Conservation (phyloP, 2,113 vertebrate genomes). For the Albula glossodonta region DNA sequence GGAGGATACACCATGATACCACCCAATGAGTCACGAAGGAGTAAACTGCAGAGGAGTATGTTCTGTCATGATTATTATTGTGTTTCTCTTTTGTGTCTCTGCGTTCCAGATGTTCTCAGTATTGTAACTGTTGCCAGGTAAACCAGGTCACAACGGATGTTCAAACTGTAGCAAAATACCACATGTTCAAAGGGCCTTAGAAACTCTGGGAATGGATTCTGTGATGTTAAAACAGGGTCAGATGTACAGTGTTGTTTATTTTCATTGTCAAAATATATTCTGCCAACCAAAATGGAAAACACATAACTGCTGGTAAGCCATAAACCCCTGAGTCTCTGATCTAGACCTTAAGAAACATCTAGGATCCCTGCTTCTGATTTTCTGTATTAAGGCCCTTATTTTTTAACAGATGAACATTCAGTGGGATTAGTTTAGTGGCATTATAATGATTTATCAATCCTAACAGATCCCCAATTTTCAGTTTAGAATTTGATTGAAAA, state of each 20-base stretch:
- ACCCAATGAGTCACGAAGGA: constrained; percentile 70
- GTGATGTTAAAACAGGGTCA: background rate
- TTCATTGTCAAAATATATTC: background rate
- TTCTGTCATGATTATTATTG: constrained; percentile 30
- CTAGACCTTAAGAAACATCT: background rate
- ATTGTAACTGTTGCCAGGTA: constrained; percentile 30
- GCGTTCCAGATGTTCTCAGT: constrained; percentile 19
- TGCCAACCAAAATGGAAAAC: background rate
- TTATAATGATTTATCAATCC: background rate
- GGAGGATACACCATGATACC: constrained; percentile 64
- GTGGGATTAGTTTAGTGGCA: background rate
- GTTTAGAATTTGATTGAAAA: background rate
- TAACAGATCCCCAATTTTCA: background rate
- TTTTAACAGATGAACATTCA: background rate
- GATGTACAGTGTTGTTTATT: background rate
- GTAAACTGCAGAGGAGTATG: constrained; percentile 69
- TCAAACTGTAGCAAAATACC: background rate
- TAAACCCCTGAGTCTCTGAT: background rate
- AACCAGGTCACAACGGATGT: constrained; percentile 10
- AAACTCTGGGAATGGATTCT: background rate
- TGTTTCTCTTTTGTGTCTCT: background rate
- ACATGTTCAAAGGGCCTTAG: background rate
- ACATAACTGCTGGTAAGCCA: background rate
- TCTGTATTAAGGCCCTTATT: background rate
- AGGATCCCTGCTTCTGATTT: background rate